A percentile compares a stretch with the other conserved stretches of the same genome.
Conservation (phyloP, 2,888 invertebrate species). For the Xylota sylvarum region DNA sequence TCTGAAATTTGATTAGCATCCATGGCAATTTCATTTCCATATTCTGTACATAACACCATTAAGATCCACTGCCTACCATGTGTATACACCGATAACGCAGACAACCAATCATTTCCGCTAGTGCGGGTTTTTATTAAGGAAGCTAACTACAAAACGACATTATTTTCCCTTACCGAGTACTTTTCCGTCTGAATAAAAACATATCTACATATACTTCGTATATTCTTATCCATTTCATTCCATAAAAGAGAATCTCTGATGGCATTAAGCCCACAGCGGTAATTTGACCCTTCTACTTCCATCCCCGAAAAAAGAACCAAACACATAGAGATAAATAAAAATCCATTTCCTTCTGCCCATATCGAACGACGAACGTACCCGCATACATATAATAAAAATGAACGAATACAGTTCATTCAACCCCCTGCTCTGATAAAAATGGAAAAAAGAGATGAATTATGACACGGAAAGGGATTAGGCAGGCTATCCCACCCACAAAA, state of each 20-base stretch:
- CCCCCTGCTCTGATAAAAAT: constrained; percentile 14
- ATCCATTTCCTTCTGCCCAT: constrained; percentile 36
- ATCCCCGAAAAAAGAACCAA: constrained; percentile 19
- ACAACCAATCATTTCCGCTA: background rate
- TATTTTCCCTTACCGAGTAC: background rate
- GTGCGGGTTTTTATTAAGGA: background rate
- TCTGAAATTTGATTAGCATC: constrained; percentile 1
- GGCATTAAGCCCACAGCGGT: constrained; percentile 27
- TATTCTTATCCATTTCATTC: constrained; percentile 24
- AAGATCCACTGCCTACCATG: background rate
- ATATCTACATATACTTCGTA: constrained; percentile 3
- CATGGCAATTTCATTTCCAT: constrained; percentile 3
- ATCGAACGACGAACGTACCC: constrained; percentile 4
- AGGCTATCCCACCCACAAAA: constrained; percentile 61
- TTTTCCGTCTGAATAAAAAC: constrained; percentile 10
- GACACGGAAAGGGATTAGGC: constrained; percentile 69
- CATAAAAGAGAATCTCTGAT: background rate
- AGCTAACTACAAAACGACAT: constrained; percentile 21
- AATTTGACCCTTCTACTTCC: constrained; percentile 48
- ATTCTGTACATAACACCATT: background rate
- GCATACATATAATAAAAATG: constrained; percentile 24
- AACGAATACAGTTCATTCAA: constrained; percentile 43
- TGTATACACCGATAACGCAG: constrained; percentile 1
- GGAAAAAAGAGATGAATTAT: constrained; percentile 53
- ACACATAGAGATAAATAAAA: constrained; percentile 54